phyloP scores from a whole-genome alignment of 2,113 vertebrate species.

The Edolisoma coerulescens region DNA sequence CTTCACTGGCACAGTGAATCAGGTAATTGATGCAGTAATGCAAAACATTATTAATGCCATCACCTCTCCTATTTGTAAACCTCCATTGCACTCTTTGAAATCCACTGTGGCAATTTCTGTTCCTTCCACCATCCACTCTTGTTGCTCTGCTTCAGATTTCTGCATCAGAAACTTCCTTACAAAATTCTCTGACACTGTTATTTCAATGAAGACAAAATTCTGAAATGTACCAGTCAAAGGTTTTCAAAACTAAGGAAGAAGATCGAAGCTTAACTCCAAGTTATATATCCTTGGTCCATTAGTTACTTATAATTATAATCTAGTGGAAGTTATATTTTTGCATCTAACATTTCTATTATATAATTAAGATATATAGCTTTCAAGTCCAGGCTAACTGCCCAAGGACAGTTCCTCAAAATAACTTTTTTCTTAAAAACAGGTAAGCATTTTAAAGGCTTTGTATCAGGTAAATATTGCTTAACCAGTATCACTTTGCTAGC shows the following conservation, averaged over 20 bases:
- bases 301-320: background rate
- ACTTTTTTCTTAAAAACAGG: background rate
- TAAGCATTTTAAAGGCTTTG: background rate
- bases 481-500: accelerated
- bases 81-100: conserved; percentile 22
- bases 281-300: too few relatives aligned
- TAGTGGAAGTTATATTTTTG: background rate
- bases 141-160: background rate
- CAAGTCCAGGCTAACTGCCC: background rate
- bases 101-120: background rate
- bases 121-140: background rate
- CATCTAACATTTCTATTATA: background rate
- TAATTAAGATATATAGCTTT: background rate
- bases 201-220: background rate
- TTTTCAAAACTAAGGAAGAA: background rate
- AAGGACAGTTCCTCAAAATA: background rate
- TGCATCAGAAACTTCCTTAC: background rate
- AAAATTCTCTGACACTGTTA: background rate
- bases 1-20: background rate
- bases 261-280: background rate
- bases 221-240: background rate
- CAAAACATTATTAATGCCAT: conserved; percentile 48
- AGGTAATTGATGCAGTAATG: conserved; percentile 52
- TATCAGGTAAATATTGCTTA: background rate
- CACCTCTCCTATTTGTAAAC: conserved; percentile 18